Evolutionary conservation across 2,888 invertebrate species (phyloP), one percentile per base, ranked within the genome.

Genomic region (Calliphora vomitoria): DNA sequence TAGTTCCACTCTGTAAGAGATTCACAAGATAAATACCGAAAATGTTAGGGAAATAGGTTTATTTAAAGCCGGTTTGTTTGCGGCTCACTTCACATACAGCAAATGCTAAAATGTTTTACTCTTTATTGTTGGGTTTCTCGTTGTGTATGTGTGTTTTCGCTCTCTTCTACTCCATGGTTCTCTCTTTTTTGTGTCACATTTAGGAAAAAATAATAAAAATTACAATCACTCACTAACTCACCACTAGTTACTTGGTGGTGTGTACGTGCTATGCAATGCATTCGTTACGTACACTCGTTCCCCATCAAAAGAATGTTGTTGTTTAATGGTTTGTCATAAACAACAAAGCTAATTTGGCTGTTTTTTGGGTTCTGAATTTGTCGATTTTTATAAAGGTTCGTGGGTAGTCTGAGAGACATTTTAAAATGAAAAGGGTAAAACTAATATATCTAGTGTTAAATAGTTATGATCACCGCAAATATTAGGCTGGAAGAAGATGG

Each of bases 61-160:
- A 92, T 92, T 92, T 92, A 92, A 92, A 92, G 92, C 92, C 92
- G 92, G 92, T 92, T 92, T 91, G 89, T 68, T 78, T 86, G 55
- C 66, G 53, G 20, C 72, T 85, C 75, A 58, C 50, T 72, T 41
- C 68, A 58, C 53, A 50, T 35, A 58, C 0, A 31, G 8, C 8
- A 72, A 15, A 20, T 62, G 8, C 15, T 72, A 41, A 38, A 44
- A 8, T 18, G 31, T 1, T 58, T 47, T 8, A 13, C 47, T 55
- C 68, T 66, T 53, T 79, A 13, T 3, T 60, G 18, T 18, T 44
- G 18, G 2, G 11, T 74, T 60, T n/a, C n/a, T 8, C 8, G 25
- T 10, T 62, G 44, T 60, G 20, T 74, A 47, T 74, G 8, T 13
- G 15, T 31, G 18, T 35, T 62, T 60, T n/a, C 10, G 15, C 44